Evolutionary conservation across 2,888 invertebrate genomes (phyloP).

Genomic region (Syrphus vitripennis): DNA sequence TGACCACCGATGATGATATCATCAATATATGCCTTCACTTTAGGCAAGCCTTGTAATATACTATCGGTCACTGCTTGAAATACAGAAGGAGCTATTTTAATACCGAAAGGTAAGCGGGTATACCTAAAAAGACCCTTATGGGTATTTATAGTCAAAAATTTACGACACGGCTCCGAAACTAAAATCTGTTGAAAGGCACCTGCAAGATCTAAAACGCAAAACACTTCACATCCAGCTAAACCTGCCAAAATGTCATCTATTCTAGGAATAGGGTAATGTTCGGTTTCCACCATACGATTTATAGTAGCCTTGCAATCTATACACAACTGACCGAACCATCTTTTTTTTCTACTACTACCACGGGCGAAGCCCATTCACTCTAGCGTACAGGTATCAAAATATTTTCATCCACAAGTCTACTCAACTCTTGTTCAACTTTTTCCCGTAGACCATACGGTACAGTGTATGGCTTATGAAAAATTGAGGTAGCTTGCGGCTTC

Average conservation of each 20-base stretch:
- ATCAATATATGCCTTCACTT: slow-evolving; percentile 55
- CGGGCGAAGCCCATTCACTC: slow-evolving; percentile 74
- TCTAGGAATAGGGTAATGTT: slow-evolving; percentile 73
- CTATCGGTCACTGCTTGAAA: slow-evolving; percentile 52
- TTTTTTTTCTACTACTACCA: slow-evolving; percentile 75
- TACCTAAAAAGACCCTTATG: slow-evolving; percentile 30
- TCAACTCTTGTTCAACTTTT: slow-evolving; percentile 51
- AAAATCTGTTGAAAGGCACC: slow-evolving; percentile 70
- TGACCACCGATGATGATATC: slow-evolving; percentile 56
- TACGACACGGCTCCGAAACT: slow-evolving; percentile 60
- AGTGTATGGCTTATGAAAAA: slow-evolving; percentile 45
- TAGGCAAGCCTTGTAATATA: slow-evolving; percentile 10
- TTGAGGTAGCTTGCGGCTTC: slow-evolving; percentile 40
- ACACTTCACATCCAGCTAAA: slow-evolving; percentile 70
- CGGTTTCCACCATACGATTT: slow-evolving; percentile 66
- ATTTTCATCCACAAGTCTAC: slow-evolving; percentile 37
- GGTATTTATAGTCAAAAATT: slow-evolving; percentile 73
- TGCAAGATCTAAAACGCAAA: slow-evolving; percentile 62
- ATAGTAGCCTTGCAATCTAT: slow-evolving; percentile 75
- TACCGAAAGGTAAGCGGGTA: slow-evolving; percentile 21
- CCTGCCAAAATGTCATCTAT: slow-evolving; percentile 54
- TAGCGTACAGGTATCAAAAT: slow-evolving; percentile 70
- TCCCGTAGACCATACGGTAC: slow-evolving; percentile 25
- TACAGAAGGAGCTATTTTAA: slow-evolving; percentile 5
- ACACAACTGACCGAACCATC: slow-evolving; percentile 72